Evolutionary conservation across 2,888 invertebrate species (phyloP).

Genomic region (Fragum fragum): DNA sequence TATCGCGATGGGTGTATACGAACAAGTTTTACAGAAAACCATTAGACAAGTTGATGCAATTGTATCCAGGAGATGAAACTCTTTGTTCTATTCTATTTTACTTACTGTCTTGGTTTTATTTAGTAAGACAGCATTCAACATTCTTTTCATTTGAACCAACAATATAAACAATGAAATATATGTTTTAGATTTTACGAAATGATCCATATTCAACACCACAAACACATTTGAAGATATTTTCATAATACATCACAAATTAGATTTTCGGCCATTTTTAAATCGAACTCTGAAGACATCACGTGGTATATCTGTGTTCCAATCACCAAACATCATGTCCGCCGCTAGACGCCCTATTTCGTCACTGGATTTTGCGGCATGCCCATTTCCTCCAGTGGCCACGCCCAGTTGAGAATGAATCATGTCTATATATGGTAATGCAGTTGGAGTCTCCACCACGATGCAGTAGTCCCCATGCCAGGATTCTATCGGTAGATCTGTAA

Average conservation of each 20-base stretch:
- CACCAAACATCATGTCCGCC: constrained; percentile 68
- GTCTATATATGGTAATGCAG: constrained; percentile 72
- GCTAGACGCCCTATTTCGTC: constrained; percentile 81
- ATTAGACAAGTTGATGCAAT: too few relatives aligned
- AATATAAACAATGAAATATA: too few relatives aligned
- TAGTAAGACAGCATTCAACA: too few relatives aligned
- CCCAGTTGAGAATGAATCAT: constrained; percentile 67
- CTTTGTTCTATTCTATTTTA: too few relatives aligned
- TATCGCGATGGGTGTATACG: too few relatives aligned
- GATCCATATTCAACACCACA: too few relatives aligned
- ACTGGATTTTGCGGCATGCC: constrained; percentile 78
- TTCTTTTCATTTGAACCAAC: too few relatives aligned
- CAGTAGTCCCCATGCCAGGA: constrained; percentile 67
- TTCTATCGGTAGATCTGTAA: constrained; percentile 24
- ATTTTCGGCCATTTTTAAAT: background rate
- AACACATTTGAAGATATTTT: too few relatives aligned
- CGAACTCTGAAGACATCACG: constrained; percentile 40
- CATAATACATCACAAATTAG: background rate
- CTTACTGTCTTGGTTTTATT: too few relatives aligned
- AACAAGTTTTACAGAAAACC: too few relatives aligned
- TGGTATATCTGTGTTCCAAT: constrained; percentile 73
- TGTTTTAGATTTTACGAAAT: too few relatives aligned
- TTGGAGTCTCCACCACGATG: constrained; percentile 67
- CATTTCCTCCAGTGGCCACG: constrained; percentile 75
- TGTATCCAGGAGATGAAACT: too few relatives aligned